These are phyloP conservation scores for Myzus persicae DNA, from an alignment of 1,140 invertebrate species.

Conservation along the genomic window DNA sequence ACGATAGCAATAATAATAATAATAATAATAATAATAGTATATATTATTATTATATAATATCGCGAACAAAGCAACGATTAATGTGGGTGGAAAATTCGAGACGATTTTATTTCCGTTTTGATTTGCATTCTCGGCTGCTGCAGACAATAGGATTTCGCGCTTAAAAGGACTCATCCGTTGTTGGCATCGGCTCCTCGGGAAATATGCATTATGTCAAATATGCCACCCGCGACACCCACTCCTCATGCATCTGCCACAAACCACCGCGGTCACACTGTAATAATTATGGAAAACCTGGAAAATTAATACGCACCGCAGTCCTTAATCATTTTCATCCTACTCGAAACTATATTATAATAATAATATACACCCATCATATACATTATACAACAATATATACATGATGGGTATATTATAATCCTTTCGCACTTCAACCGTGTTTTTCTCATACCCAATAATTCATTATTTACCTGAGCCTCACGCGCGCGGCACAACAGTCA, in stretches of 20 bases:
- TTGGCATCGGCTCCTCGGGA: neutral
- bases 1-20: neutral
- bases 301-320: neutral
- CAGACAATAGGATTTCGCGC: neutral
- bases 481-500: neutral
- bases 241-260: neutral
- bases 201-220: slow-evolving; percentile 10
- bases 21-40: neutral
- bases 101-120: neutral
- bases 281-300: neutral
- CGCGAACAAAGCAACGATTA: neutral
- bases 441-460: slow-evolving; percentile 25
- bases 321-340: neutral
- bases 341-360: neutral
- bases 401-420: slow-evolving; percentile 8
- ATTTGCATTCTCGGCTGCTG: neutral
- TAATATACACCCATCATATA: neutral
- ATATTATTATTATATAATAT: neutral
- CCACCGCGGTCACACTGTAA: neutral
- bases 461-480: neutral
- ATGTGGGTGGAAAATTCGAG: neutral
- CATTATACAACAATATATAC: neutral
- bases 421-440: neutral
- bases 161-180: neutral
- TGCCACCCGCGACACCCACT: neutral